Base-by-base conservation (phyloP, 2,888 invertebrate genomes). In the Caenorhabditis plicata region DNA sequence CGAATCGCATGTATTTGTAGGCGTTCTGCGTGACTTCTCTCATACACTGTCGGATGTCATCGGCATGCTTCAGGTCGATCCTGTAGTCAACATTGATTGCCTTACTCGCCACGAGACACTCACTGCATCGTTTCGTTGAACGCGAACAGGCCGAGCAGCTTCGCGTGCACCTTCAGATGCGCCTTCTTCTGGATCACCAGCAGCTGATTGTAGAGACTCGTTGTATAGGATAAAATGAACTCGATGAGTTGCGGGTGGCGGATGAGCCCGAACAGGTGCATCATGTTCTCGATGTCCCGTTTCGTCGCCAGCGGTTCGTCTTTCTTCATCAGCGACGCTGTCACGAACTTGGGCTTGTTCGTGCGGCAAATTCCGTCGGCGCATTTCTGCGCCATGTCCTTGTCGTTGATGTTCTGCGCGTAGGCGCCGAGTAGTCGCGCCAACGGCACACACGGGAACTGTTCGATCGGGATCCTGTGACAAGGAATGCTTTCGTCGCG, bases 391-490 rank as follows among this genome's bases (percentile, higher is more conserved):
- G 33, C 31, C 3, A 51, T 23, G 7, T 15, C 32, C 0, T 11
- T 0, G 2, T 61, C 55, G 15, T 42, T 25, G 26, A 33, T 17
- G 15, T 41, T 48, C n/a, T 8, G 13, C 9, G 41, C 35, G 15
- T 51, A 61, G 0, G 55, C 61, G 2, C 61, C 54, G 23, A 61
- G 41, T 9, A 61, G 36, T 23, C 61, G 27, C 0, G 61, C 61
- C 4, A 61, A 39, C 3, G 51, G 50, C 2, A 55, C 44, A 26
- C 44, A 49, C 42, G 50, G 47, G 48, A 60, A 60, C 20, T 29
- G 26, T 2, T 60, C 60, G n/a, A 50, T 45, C 2, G 48, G 25
- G 3, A 60, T 31, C 26, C 56, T 57, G 46, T 7, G 46, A 46
- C 9, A 27, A 20, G 17, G 4, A 4, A 25, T 31, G 15, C 8